These are phyloP conservation scores for Manduca sexta DNA, from an alignment of 1,140 invertebrate genomes.

Conservation along the genomic window DNA sequence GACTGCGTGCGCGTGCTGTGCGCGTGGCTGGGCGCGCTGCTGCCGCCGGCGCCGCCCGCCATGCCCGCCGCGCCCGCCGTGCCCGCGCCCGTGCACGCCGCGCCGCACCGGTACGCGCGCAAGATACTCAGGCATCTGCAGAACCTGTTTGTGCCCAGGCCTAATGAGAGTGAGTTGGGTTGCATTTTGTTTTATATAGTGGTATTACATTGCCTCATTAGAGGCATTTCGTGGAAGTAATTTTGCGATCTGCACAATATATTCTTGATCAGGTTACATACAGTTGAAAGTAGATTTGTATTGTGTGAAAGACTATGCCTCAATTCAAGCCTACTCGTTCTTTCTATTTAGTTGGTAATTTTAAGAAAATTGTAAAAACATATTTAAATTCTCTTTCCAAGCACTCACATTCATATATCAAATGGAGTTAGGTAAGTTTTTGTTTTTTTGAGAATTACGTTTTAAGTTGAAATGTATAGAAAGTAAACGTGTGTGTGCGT, in stretches of 20 bases:
- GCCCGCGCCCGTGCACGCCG: constrained; percentile 89
- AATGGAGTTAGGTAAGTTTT: constrained; percentile 87
- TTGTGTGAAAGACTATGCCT: too few species aligned
- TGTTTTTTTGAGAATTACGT: too few species aligned
- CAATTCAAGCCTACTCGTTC: too few species aligned
- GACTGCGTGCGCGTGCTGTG: constrained; percentile 98
- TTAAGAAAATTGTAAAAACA: too few species aligned
- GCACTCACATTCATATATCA: constrained; percentile 91
- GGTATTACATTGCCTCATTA: too few species aligned
- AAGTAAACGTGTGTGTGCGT: neutral
- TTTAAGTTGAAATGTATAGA: too few species aligned
- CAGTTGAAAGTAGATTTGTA: too few species aligned
- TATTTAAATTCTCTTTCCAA: constrained; percentile 77
- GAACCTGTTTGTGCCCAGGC: constrained; percentile 95
- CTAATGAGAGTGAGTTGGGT: constrained; percentile 90
- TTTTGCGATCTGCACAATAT: too few species aligned
- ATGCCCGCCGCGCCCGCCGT: constrained; percentile 84
- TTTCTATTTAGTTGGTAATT: too few species aligned
- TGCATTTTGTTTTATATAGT: too few species aligned
- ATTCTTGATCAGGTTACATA: too few species aligned
- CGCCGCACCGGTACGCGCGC: constrained; percentile 93
- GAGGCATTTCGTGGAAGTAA: too few species aligned
- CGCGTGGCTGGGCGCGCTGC: constrained; percentile 93
- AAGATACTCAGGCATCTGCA: constrained; percentile 95
- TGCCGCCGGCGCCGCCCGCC: constrained; percentile 81